Base-by-base conservation (phyloP, 2,888 invertebrate species). In the Kuschelorhynchus macadamiae region DNA sequence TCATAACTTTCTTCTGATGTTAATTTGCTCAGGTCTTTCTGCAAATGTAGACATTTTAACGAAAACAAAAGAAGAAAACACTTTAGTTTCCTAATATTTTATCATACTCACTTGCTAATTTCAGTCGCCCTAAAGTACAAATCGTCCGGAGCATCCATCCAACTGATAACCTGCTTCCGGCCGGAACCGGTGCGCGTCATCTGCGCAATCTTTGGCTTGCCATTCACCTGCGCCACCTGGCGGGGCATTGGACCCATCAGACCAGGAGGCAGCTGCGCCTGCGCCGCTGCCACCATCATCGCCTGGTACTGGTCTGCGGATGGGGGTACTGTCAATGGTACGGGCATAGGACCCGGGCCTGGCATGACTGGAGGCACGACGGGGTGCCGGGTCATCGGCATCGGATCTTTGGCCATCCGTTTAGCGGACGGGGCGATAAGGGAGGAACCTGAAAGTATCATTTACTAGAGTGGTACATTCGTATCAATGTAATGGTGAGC, bases 71-170 rank as follows among this genome's bases (percentile, higher is more conserved):
- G n/a, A n/a, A n/a, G n/a, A n/a, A n/a, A n/a, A n/a, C n/a, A n/a
- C n/a, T n/a, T n/a, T n/a, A n/a, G n/a, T n/a, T n/a, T n/a, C n/a
- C n/a, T n/a, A n/a, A n/a, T n/a, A n/a, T n/a, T n/a, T 25, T 25
- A 33, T 9, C 41, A 16, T 25, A 87, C 91, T 88, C 86, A 96
- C 97, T 94, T 97, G 85, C 94, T 94, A 77, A 90, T 88, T 77
- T 94, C 94, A 47, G 94, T 95, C 77, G 96, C 96, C 83, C 94
- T 90, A 86, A 96, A 97, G 86, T 95, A 97, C 74, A 97, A 93
- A 86, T 98, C 97, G 83, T 98, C 97, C 17, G 97, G 97, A 64
- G 97, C 97, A 85, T 98, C 97, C 92, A 96, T 96, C 96, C 96
- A 97, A 81, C 96, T 96, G 82, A 97, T 95, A 78, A 96, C 95